phyloP scores from a whole-genome alignment of 2,113 vertebrate species.

The Cyanoliseus patagonus region DNA sequence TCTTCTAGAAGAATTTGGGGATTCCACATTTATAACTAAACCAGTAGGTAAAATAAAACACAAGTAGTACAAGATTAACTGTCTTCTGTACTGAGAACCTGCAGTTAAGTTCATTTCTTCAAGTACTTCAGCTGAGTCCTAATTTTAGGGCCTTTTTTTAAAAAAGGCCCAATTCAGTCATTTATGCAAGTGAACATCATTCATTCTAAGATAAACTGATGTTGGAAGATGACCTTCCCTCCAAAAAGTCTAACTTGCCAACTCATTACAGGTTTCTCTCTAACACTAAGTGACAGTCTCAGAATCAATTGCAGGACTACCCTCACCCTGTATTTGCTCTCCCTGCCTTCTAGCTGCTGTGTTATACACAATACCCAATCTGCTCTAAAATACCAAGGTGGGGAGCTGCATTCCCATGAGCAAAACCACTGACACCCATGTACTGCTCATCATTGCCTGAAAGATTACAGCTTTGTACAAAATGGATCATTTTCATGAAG shows the following conservation, averaged over 20 bases:
- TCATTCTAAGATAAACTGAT: neutral
- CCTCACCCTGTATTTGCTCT: neutral
- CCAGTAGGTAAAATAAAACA: neutral
- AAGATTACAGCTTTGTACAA: neutral
- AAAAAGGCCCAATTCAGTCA: neutral
- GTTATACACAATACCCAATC: rapidly evolving
- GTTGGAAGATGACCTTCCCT: neutral
- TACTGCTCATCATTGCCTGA: rapidly evolving
- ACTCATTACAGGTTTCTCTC: neutral
- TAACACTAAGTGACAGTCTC: neutral
- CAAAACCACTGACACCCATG: rapidly evolving
- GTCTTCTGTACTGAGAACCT: neutral
- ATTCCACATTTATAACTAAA: neutral
- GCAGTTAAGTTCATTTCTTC: neutral
- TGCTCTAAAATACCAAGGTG: neutral
- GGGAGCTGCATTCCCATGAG: neutral
- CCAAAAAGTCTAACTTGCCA: neutral
- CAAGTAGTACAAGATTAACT: neutral
- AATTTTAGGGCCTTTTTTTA: neutral
- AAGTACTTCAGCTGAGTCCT: neutral
- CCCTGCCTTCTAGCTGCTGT: neutral
- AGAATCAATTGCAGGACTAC: neutral
- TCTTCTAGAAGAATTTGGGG: neutral
- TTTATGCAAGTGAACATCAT: neutral
- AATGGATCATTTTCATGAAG: neutral